Evolutionary conservation across 1,140 invertebrate genomes (phyloP), one percentile per base, ranked within the genome.

Genomic region (Apis laboriosa): DNA sequence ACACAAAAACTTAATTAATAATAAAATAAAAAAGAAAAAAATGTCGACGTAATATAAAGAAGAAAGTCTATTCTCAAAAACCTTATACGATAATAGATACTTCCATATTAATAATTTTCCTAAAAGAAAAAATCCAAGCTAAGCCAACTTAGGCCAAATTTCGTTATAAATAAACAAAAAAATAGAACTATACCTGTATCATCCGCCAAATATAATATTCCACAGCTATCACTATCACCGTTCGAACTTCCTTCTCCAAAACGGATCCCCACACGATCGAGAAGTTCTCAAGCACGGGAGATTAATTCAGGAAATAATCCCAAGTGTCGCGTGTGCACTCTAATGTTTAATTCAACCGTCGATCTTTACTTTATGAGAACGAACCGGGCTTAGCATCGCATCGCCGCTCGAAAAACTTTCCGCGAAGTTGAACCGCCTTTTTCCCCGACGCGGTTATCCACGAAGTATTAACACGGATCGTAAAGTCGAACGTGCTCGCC

Each of bases 401-500:
- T 67, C 79, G 55, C 15, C 83, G 61, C 84, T 85, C 84, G 86
- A 84, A 80, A 85, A 89, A 88, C 81, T 88, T 89, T 80, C 66
- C 61, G 78, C 78, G 78, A 89, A 88, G 86, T 88, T 88, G 67
- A 84, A 78, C 79, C 80, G 80, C 55, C 80, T 84, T 88, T 89
- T 77, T 68, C 72, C 34, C 73, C 64, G 64, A 51, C 68, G 83
- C 83, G 86, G 88, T 90, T 90, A 90, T 90, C 87, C 88, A 86
- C 80, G 73, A 83, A 85, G 90, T 89, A 91, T 91, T 91, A 91
- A 91, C 88, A 86, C 84, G 86, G 86, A 88, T 91, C 88, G 88
- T 89, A 91, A 89, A 90, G 81, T 84, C 78, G 87, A 84, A 90
- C 90, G 90, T 89, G 89, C 88, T 80, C 82, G 66, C 55, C 51